These are phyloP conservation scores for Neodiprion fabricii DNA, from an alignment of 1,140 invertebrate species.

Conservation along the genomic window DNA sequence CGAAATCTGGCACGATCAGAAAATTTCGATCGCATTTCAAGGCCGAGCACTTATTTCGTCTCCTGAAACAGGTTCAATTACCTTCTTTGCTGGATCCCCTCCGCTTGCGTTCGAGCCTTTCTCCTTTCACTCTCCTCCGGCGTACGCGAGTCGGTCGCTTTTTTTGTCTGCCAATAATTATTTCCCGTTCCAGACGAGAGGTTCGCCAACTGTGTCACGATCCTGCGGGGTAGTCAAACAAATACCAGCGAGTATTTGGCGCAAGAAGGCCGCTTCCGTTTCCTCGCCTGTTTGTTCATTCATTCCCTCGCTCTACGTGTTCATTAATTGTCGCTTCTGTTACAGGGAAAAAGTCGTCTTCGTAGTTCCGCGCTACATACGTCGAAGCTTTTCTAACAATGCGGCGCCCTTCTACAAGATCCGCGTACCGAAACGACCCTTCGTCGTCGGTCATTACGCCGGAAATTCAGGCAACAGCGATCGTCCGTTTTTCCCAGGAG, in stretches of 20 bases:
- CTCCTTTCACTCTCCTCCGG: conserved; percentile 1
- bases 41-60: too few relatives aligned
- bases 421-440: not conserved
- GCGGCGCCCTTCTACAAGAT: conserved; percentile 22
- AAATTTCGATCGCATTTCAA: too few relatives aligned
- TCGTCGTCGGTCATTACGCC: not conserved
- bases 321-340: conserved; percentile 1
- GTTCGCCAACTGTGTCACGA: not conserved
- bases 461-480: not conserved
- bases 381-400: conserved; percentile 34
- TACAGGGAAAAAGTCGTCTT: conserved; percentile 45
- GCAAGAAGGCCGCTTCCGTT: too few relatives aligned
- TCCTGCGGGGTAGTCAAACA: not conserved
- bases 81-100: not conserved
- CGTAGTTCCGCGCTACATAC: conserved; percentile 41
- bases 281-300: too few relatives aligned
- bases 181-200: not conserved
- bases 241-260: too few relatives aligned
- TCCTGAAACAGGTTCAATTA: not conserved
- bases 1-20: too few relatives aligned
- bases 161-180: not conserved
- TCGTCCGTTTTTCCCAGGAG: not conserved
- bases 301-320: too few relatives aligned
- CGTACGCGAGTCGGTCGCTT: not conserved
- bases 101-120: not conserved